Base-by-base conservation (phyloP, 2,888 invertebrate genomes). In the Trichacis sp. region DNA sequence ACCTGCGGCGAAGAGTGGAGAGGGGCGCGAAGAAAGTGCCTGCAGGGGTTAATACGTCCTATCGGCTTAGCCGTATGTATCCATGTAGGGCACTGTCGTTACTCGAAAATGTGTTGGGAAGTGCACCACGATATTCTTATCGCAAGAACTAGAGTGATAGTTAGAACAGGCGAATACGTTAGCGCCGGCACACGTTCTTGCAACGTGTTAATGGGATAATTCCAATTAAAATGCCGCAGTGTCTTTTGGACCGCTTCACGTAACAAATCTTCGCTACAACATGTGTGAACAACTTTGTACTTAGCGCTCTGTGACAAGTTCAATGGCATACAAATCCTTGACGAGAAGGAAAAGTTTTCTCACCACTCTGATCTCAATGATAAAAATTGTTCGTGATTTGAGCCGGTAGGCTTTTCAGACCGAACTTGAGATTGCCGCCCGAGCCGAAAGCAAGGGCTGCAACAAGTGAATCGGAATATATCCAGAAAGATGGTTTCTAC, bases 211-310 rank as follows among this genome's bases (percentile, higher is more conserved):
- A 78, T 77, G 75, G 75, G 77, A 73, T 74, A 69, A 76, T 76
- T 77, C 75, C 72, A 75, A 78, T 78, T 77, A 78, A 78, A 76
- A 75, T 75, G 74, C 74, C 70, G 70, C 43, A 11, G 43, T 45
- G 2, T 14, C 43, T 19, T 9, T 19, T 14, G 17, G 42, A 11
- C 18, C 43, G 43, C 17, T 19, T 45, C 18, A 19, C 43, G 19
- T 19, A 19, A 45, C 43, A 45, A 45, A 45, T 6, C 17, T 45
- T 19, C 4, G 43, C 43, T 9, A 2, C 3, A 6, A 11, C 19
- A 45, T 19, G n/a, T n/a, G n/a, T n/a, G n/a, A n/a, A n/a, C n/a
- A n/a, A n/a, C n/a, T n/a, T n/a, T n/a, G n/a, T n/a, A n/a, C n/a
- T n/a, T n/a, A n/a, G n/a, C n/a, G n/a, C n/a, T n/a, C n/a, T n/a